Evolutionary conservation across 2,888 invertebrate genomes (phyloP), one percentile per base, ranked within the genome.

Genomic region (Panorpa germanica): DNA sequence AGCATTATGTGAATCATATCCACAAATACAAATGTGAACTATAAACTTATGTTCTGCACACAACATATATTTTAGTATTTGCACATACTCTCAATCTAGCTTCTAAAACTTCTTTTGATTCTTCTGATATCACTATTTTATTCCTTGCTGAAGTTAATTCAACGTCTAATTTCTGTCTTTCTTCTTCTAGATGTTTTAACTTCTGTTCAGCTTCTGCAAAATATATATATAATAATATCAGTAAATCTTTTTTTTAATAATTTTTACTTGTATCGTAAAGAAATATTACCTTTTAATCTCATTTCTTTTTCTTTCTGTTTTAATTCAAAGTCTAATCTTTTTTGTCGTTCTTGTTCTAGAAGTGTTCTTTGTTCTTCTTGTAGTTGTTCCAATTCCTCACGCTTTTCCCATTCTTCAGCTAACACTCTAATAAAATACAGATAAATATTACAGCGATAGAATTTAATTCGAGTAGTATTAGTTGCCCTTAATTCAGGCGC

Each of bases 401-500:
- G 53, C 45, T 71, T 73, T 42, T 80, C 78, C 77, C 80, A 81
- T 57, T 83, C 83, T 54, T 83, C 82, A 28, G 75, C 67, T 39
- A 82, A 53, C 27, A 82, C 75, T 40, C 67, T 64, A 31, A 12
- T 33, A 39, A 21, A n/a, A n/a, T n/a, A n/a, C n/a, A n/a, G n/a
- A n/a, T n/a, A n/a, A n/a, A n/a, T n/a, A n/a, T n/a, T n/a, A n/a
- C n/a, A n/a, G n/a, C n/a, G n/a, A n/a, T n/a, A n/a, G n/a, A n/a
- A n/a, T n/a, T n/a, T n/a, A n/a, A n/a, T n/a, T n/a, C n/a, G n/a
- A n/a, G n/a, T n/a, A n/a, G 13, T 24, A n/a, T 13, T 6, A 11
- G 25, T 24, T 24, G 25, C n/a, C n/a, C n/a, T n/a, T n/a, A n/a
- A n/a, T n/a, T n/a, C n/a, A n/a, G n/a, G n/a, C n/a, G n/a, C n/a